Conservation (phyloP, 1,140 invertebrate genomes). For the Drosophila rufa region DNA sequence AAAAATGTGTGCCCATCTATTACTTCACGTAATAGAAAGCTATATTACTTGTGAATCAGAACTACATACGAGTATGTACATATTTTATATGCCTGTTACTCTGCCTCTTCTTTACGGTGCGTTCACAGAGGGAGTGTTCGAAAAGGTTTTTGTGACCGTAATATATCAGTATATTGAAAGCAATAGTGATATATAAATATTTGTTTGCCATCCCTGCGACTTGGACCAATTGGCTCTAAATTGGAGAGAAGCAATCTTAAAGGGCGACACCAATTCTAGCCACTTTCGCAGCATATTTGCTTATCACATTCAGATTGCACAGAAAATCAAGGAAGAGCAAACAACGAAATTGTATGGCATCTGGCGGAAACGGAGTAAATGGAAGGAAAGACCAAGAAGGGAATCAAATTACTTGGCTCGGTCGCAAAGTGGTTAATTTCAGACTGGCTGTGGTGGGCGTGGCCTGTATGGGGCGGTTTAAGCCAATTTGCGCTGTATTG, state of each 20-base stretch:
- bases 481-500: slow-evolving; percentile 72
- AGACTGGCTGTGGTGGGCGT: slow-evolving; percentile 41
- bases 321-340: slow-evolving; percentile 16
- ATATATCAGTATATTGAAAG: background rate
- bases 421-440: slow-evolving; percentile 63
- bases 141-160: background rate
- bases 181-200: background rate
- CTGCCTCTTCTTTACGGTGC: too few relatives aligned
- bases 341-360: slow-evolving; percentile 44
- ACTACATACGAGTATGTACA: background rate
- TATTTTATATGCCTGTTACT: background rate
- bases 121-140: too few relatives aligned
- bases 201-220: background rate
- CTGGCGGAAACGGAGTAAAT: slow-evolving; percentile 29
- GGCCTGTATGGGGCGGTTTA: slow-evolving; percentile 30
- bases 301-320: slow-evolving; percentile 30
- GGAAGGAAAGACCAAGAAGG: slow-evolving; percentile 7
- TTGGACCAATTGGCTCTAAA: slow-evolving; percentile 14
- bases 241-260: slow-evolving; percentile 4
- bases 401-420: slow-evolving; percentile 44
- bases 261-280: slow-evolving; percentile 21
- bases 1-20: too few relatives aligned
- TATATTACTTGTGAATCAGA: background rate
- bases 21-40: too few relatives aligned
- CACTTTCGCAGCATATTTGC: slow-evolving; percentile 29